Evolutionary conservation across 2,888 invertebrate genomes (phyloP), one percentile per base, ranked within the genome.

Genomic region (Drosophila algonquin): DNA sequence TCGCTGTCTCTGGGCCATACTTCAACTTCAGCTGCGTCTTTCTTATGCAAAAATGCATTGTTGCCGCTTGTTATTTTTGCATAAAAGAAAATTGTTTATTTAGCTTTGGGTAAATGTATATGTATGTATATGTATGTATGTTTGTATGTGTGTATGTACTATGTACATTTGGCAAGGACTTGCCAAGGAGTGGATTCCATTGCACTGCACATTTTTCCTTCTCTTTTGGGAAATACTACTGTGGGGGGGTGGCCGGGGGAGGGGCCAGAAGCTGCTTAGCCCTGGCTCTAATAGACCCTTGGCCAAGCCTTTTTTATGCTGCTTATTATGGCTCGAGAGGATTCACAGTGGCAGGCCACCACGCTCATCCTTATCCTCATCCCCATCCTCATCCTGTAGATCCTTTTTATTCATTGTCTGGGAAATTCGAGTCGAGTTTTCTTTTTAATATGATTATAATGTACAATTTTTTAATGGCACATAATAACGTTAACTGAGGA

Each of bases 71-170:
- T 87, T 82, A 88, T 89, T 83, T 78, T 73, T 73, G 76, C 82
- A 88, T 88, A 82, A 88, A 85, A 79, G 80, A 85, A 89, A 89
- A 85, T 85, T 89, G 85, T 85, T 89, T 85, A 89, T 85, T 76
- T 74, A 80, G 80, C 74, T 77, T 63, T 56, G 67, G 63, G 59
- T 61, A 61, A 55, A n/a, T 32, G 1, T 32, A 14, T 14, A n/a
- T 40, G 2, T 40, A 1, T 18, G 32, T 14, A 40, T 8, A 21
- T 18, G 44, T 18, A 44, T 14, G 45, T 8, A 21, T 18, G 44
- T n/a, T 52, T 56, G 16, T 16, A 16, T 10, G 47, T 40, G 47
- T 32, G 12, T 35, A 14, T 35, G 10, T 40, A 5, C 40, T 40
- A 40, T 59, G 60, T 60, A 73, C 16, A 54, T 74, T 58, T 62